phyloP scores from a whole-genome alignment of 2,888 invertebrate genomes.

The Agrenia bidenticulata region DNA sequence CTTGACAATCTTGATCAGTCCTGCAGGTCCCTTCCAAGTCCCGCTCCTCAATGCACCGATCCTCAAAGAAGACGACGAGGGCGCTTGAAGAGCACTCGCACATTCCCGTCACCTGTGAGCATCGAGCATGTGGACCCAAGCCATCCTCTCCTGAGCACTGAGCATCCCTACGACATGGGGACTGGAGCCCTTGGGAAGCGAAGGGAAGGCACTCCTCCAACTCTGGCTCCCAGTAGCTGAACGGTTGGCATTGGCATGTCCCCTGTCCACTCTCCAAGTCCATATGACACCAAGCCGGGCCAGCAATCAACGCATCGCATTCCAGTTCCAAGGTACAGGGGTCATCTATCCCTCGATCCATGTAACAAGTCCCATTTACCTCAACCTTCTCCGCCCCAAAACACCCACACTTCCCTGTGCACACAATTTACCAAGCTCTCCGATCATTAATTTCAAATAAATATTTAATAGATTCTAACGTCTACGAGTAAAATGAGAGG shows the following conservation, averaged over 20 bases:
- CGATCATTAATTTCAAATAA: no score
- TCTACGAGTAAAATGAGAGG: no score
- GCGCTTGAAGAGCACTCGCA: neutral
- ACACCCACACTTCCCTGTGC: no score
- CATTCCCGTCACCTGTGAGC: constrained; percentile 8
- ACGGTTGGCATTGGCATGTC: neutral
- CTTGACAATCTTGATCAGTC: constrained; percentile 14
- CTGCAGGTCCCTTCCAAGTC: constrained; percentile 3
- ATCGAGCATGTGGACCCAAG: constrained; percentile 1
- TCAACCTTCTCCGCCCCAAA: neutral
- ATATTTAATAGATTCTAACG: no score
- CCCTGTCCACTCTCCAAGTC: neutral
- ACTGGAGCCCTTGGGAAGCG: neutral
- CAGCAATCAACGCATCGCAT: constrained; percentile 1
- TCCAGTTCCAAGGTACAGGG: neutral
- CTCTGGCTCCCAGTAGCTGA: constrained; percentile 5
- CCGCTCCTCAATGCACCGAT: constrained; percentile 1
- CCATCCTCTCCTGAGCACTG: constrained; percentile 4
- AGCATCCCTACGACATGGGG: constrained; percentile 1
- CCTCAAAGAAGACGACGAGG: neutral
- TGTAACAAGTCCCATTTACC: constrained; percentile 2
- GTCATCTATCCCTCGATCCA: neutral
- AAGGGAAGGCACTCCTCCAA: neutral
- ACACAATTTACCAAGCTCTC: no score
- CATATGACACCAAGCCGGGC: constrained; percentile 11